Conservation (phyloP, 2,113 vertebrate species). For the Phalacrocorax pelagicus region DNA sequence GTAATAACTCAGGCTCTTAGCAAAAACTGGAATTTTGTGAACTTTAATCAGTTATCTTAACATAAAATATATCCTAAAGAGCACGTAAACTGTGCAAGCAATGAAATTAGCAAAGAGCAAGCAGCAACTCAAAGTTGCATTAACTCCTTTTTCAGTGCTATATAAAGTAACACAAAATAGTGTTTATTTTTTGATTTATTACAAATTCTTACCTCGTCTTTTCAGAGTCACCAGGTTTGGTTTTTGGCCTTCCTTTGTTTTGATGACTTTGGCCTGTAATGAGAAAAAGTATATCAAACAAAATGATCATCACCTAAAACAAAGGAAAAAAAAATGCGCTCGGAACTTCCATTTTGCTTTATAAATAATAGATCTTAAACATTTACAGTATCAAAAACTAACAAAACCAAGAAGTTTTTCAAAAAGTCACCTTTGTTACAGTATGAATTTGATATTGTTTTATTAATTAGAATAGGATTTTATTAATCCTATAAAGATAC, state of each 20-base stretch:
- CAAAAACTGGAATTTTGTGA: not conserved
- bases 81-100: not conserved
- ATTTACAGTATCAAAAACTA: not conserved
- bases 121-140: not conserved
- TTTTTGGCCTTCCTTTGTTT: constrained; percentile 62
- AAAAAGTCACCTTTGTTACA: not conserved
- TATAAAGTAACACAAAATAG: not conserved
- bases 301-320: not conserved
- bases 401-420: not conserved
- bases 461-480: not conserved
- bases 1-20: not conserved
- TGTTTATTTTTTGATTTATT: no score
- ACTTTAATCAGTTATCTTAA: not conserved
- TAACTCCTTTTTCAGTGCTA: not conserved
- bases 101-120: not conserved
- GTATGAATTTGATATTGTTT: not conserved
- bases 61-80: not conserved
- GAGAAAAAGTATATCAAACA: not conserved
- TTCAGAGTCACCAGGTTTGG: constrained; percentile 56
- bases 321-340: not conserved
- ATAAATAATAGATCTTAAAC: not conserved
- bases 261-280: constrained; percentile 62
- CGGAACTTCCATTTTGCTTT: not conserved
- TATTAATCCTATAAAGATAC: not conserved
- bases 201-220: constrained; percentile 57